Evolutionary conservation across 2,888 invertebrate species (phyloP).

Genomic region (Epinotia demarniana): DNA sequence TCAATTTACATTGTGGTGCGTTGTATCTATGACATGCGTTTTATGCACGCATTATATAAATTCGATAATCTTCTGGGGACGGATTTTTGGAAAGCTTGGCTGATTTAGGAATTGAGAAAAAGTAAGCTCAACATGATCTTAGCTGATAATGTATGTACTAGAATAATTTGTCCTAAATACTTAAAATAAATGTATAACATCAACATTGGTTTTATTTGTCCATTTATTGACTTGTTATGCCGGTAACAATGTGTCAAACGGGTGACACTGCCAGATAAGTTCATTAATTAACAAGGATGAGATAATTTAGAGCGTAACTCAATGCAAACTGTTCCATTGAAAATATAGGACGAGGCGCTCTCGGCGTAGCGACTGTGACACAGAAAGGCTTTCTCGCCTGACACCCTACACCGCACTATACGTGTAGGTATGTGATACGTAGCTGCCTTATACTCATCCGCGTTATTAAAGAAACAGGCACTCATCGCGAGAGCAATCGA

Average conservation of each 20-base stretch:
- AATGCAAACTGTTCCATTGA: constrained; percentile 70
- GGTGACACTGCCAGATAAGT: background rate
- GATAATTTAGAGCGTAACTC: constrained; percentile 24
- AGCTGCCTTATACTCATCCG: constrained; percentile 56
- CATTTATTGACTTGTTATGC: background rate
- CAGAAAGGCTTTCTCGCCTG: constrained; percentile 74
- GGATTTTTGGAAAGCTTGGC: constrained; percentile 68
- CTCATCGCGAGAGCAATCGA: constrained; percentile 46
- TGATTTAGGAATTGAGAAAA: constrained; percentile 81
- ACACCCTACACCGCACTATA: constrained; percentile 54
- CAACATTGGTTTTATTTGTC: constrained; percentile 41
- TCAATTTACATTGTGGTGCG: constrained; percentile 50
- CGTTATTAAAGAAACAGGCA: constrained; percentile 62
- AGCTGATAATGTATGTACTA: constrained; percentile 70
- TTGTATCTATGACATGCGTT: constrained; percentile 50
- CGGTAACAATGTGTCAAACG: too few species aligned
- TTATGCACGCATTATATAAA: constrained; percentile 63
- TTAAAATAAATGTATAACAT: constrained; percentile 75
- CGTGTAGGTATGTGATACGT: constrained; percentile 34
- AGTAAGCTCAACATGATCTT: constrained; percentile 78
- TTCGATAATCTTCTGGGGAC: constrained; percentile 58
- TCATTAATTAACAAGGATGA: constrained; percentile 19
- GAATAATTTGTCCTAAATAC: constrained; percentile 79
- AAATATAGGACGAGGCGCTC: constrained; percentile 74
- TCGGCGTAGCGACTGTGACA: constrained; percentile 67